phyloP scores from a whole-genome alignment of 2,113 vertebrate genomes.

The Bubo bubo region DNA sequence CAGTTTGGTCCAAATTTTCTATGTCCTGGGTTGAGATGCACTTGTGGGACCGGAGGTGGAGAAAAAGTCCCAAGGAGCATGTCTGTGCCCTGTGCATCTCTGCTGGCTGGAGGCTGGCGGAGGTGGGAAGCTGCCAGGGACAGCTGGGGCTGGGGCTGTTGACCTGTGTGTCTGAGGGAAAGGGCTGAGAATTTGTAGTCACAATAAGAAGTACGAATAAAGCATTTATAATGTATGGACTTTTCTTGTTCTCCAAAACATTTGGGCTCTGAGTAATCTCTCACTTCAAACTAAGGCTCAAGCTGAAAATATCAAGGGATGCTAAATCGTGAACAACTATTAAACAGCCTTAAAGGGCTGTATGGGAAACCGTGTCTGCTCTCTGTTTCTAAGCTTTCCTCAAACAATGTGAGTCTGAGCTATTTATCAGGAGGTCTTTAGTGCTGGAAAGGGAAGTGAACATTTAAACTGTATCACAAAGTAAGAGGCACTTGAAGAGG shows the following conservation, averaged over 20 bases:
- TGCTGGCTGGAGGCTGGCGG: neutral
- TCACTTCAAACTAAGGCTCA: conserved; percentile 6
- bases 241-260: neutral
- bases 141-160: neutral
- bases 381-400: neutral
- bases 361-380: neutral
- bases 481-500: conserved; percentile 6
- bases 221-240: neutral
- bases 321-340: neutral
- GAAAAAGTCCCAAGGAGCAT: neutral
- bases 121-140: neutral
- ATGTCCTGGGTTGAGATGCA: neutral
- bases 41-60: neutral
- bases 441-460: neutral
- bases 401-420: neutral
- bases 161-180: neutral
- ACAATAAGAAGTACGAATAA: neutral
- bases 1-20: neutral
- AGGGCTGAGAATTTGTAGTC: neutral
- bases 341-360: conserved; percentile 10
- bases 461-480: conserved; percentile 21
- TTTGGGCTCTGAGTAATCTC: neutral
- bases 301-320: conserved; percentile 29
- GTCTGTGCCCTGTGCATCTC: neutral
- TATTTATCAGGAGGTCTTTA: conserved; percentile 26